Base-by-base conservation (phyloP, 2,888 invertebrate genomes). In the Lapara coniferarum region DNA sequence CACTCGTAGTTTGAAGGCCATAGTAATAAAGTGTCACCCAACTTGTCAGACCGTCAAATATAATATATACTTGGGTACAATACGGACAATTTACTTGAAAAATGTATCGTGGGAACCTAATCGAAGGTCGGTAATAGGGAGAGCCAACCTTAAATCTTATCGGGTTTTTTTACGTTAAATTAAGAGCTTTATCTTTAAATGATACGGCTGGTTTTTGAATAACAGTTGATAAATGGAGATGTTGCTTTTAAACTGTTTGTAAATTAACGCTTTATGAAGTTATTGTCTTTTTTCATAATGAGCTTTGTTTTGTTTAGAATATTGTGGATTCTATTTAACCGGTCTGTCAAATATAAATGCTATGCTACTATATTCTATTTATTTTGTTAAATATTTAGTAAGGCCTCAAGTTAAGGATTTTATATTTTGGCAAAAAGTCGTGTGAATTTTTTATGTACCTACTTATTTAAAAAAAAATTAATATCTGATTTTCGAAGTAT, bases 41-140 rank as follows among this genome's bases (percentile, higher is more conserved):
- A 63, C 63, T 63, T 63, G 63, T 63, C 63, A 63, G 16, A 6
- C 46, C 46, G 59, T 63, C 59, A 63, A 46, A 46, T n/a, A n/a
- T n/a, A n/a, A n/a, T n/a, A n/a, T n/a, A n/a, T n/a, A 46, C 19
- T 72, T 71, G 66, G 75, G 81, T 82, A 81, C 81, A 81, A 77
- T 66, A 73, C 78, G 71, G 77, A 75, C 81, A 81, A 85, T 85
- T 86, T 85, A 81, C 77, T 84, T 83, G 84, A 85, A 84, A 85
- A 85, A 85, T 85, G 84, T 82, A 80, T 78, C 77, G 73, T 75
- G 73, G 77, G 75, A 73, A 74, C 77, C 78, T 82, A 80, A 83
- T 85, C 76, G 84, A 81, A 78, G 77, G 73, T 72, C 73, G 71
- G 69, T 78, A 77, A 77, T 74, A 72, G 77, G 79, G 75, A 78